Conservation (phyloP, 2,888 invertebrate genomes). For the Apantesis nais region DNA sequence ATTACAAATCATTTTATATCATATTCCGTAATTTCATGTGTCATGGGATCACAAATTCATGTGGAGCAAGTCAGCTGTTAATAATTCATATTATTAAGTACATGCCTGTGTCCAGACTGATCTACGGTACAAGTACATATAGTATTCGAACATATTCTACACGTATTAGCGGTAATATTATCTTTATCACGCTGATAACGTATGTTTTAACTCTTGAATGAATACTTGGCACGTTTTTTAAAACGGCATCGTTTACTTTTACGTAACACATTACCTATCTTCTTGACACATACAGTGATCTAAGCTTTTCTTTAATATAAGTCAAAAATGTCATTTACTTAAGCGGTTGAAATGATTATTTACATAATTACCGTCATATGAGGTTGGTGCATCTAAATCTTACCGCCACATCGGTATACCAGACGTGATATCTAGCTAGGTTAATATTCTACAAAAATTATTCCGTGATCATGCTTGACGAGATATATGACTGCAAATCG, state of each 20-base stretch:
- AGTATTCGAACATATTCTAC: constrained; percentile 33
- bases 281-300: not conserved
- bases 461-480: too few relatives aligned
- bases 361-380: not conserved
- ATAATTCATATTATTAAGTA: not conserved
- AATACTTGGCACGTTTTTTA: constrained; percentile 35
- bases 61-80: not conserved
- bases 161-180: constrained; percentile 48
- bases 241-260: constrained; percentile 13
- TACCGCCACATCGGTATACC: too few relatives aligned
- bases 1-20: too few relatives aligned
- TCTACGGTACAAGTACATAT: constrained; percentile 4
- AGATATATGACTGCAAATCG: not conserved
- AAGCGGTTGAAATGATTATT: not conserved
- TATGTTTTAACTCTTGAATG: constrained; percentile 43
- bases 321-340: not conserved
- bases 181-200: constrained; percentile 48
- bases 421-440: too few relatives aligned
- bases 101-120: not conserved
- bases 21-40: too few relatives aligned
- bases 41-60: not conserved
- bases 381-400: too few relatives aligned
- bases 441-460: too few relatives aligned
- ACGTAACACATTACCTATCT: not conserved
- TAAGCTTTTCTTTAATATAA: not conserved